Evolutionary conservation across 2,113 vertebrate species (phyloP).

Genomic region (Vombatus ursinus): DNA sequence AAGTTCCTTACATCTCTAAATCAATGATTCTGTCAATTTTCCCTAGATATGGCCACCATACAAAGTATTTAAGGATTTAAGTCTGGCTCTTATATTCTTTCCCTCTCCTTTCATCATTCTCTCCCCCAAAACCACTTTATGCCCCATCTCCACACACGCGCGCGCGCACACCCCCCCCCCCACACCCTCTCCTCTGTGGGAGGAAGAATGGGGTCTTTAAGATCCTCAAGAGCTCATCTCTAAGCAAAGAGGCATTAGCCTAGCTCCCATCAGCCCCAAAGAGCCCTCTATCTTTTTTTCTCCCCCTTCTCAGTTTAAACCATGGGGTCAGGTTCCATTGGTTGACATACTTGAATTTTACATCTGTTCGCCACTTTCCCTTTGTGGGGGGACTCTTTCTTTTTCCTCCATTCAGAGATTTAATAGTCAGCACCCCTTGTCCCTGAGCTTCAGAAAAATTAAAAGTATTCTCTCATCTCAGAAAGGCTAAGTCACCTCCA

Average conservation of each 20-base stretch:
- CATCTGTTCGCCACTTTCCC: background rate
- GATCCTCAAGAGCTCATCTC: background rate
- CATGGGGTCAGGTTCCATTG: background rate
- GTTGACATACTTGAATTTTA: background rate
- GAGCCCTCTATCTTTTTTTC: background rate
- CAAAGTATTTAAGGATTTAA: background rate
- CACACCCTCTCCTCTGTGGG: background rate
- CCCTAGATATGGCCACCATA: background rate
- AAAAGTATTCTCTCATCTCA: background rate
- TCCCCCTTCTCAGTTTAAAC: background rate
- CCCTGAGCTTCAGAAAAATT: background rate
- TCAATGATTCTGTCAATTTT: background rate
- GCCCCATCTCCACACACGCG: background rate
- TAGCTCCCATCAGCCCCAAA: background rate
- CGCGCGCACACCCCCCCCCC: too few relatives aligned
- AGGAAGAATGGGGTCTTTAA: background rate
- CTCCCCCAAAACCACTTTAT: background rate
- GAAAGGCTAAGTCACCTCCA: background rate
- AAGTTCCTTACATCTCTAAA: background rate
- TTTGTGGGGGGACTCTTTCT: background rate
- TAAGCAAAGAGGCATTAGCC: background rate
- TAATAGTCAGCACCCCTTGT: background rate
- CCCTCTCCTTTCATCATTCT: too few relatives aligned
- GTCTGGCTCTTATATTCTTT: background rate
- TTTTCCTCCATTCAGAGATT: background rate